Conservation (phyloP, 2,888 invertebrate genomes). For the Drosophila neonasuta region DNA sequence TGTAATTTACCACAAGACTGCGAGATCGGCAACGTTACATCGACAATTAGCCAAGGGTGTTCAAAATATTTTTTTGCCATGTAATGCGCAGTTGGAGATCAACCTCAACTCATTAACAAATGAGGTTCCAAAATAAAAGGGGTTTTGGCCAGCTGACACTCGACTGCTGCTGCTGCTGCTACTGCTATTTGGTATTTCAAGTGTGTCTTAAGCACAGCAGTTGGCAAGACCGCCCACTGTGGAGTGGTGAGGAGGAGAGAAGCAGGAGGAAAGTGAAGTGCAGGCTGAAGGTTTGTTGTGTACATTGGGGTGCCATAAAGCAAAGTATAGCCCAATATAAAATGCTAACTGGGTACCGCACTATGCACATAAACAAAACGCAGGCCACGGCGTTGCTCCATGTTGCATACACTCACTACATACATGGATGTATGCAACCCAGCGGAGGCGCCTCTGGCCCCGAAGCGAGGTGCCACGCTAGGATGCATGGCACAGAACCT, state of each 20-base stretch:
- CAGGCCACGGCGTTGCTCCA: slow-evolving; percentile 28
- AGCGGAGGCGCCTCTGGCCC: slow-evolving; percentile 21
- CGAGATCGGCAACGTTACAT: slow-evolving; percentile 39
- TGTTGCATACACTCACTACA: not conserved
- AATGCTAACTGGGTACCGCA: slow-evolving; percentile 68
- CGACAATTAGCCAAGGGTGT: slow-evolving; percentile 53
- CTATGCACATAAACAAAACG: slow-evolving; percentile 72
- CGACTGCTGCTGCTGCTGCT: not conserved
- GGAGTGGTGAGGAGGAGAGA: slow-evolving; percentile 4
- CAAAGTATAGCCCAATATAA: slow-evolving; percentile 76
- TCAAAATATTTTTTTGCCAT: slow-evolving; percentile 18
- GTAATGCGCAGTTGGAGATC: slow-evolving; percentile 46
- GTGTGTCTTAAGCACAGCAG: slow-evolving; percentile 41
- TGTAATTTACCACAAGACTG: slow-evolving; percentile 23
- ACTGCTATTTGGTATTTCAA: slow-evolving; percentile 38
- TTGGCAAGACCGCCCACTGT: slow-evolving; percentile 37
- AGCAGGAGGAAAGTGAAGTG: not conserved
- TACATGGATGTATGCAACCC: not conserved
- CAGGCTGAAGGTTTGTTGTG: slow-evolving; percentile 27
- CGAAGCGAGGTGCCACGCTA: slow-evolving; percentile 18
- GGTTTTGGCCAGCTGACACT: slow-evolving; percentile 52
- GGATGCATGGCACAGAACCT: slow-evolving; percentile 28
- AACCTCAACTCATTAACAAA: slow-evolving; percentile 45
- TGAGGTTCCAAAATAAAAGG: slow-evolving; percentile 1
- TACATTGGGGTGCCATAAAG: slow-evolving; percentile 76